These are phyloP conservation scores for Penaeus indicus DNA, from an alignment of 1,140 invertebrate genomes.

Conservation along the genomic window DNA sequence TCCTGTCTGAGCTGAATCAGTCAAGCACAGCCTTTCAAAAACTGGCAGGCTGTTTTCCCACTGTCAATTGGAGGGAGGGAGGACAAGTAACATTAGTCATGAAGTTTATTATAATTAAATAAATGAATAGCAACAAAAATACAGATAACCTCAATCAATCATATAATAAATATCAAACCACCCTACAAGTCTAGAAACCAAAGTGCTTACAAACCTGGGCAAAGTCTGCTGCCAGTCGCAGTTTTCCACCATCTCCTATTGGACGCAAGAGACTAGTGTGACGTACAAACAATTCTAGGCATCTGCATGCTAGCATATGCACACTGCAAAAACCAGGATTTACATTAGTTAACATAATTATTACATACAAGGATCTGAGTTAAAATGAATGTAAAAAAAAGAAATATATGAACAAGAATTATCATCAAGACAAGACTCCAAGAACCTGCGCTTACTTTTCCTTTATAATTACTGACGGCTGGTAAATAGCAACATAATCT, in stretches of 20 bases:
- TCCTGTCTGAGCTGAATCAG: too few species aligned
- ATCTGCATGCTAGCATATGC: slow-evolving; percentile 79
- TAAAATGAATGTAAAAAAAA: background rate
- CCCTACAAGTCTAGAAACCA: too few species aligned
- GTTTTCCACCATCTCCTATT: slow-evolving; percentile 82
- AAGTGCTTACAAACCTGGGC: slow-evolving; percentile 36
- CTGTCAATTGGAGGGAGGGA: too few species aligned
- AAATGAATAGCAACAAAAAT: background rate
- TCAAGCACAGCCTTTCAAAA: too few species aligned
- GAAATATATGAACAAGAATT: background rate
- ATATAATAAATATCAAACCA: background rate
- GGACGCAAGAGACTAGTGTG: slow-evolving; percentile 88
- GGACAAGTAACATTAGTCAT: too few species aligned
- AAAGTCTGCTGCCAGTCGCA: slow-evolving; percentile 78
- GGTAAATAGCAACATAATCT: slow-evolving; percentile 82
- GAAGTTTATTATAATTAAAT: too few species aligned
- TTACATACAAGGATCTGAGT: background rate
- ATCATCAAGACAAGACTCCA: background rate
- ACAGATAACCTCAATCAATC: too few species aligned
- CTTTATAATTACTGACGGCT: slow-evolving; percentile 79
- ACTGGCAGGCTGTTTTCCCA: too few species aligned
- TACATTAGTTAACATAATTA: background rate
- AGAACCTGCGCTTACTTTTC: slow-evolving; percentile 71
- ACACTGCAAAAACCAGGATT: slow-evolving; percentile 71
- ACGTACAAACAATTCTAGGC: slow-evolving; percentile 88